Evolutionary conservation across 2,888 invertebrate genomes (phyloP), one percentile per base, ranked within the genome.

Genomic region (Acleris cristana): DNA sequence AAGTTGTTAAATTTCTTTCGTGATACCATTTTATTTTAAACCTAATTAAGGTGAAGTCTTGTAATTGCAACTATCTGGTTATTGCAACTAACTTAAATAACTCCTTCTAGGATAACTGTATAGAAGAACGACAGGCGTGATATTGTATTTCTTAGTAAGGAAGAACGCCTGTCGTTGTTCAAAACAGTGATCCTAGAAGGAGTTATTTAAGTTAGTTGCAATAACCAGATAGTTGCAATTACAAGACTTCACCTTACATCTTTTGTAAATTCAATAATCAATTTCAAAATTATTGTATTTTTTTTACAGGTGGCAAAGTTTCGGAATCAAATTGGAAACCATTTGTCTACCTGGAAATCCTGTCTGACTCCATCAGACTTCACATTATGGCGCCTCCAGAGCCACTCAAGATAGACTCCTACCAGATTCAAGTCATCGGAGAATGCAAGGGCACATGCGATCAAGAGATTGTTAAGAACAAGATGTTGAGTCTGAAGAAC

Each of bases 281-380:
- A 34, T 34, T 40, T 14, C 40, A 3, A 40, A 0, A 40, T 40
- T 40, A 14, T 40, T 40, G 14, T 40, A 14, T 40, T 40, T 45
- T 48, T 48, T 45, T 48, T 48, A 16, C 48, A 48, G 48, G 48
- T 18, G 8, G 18, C 18, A 48, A n/a, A 18, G 48, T 48, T 48
- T n/a, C 48, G 2, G 86, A 83, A 70, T 79, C 81, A 26, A 79
- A 83, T 69, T 92, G 91, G 91, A 87, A 84, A 69, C 92, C 92
- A 4, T 92, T 92, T 68, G 84, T 89, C 3, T 92, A 92, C 72
- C 86, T 92, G 45, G 91, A 91, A 75, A 86, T 89, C 72, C 79
- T 89, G 30, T 82, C 83, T 0, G 81, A 72, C 8, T 79, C 77
- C 0, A 82, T 92, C 78, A 81, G 85, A 8, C 74, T 92, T 0